A percentile compares a stretch with the other conserved stretches of the same genome.
These are phyloP conservation scores for Anoplophora glabripennis DNA, from an alignment of 1,140 invertebrate species.

Conservation along the genomic window DNA sequence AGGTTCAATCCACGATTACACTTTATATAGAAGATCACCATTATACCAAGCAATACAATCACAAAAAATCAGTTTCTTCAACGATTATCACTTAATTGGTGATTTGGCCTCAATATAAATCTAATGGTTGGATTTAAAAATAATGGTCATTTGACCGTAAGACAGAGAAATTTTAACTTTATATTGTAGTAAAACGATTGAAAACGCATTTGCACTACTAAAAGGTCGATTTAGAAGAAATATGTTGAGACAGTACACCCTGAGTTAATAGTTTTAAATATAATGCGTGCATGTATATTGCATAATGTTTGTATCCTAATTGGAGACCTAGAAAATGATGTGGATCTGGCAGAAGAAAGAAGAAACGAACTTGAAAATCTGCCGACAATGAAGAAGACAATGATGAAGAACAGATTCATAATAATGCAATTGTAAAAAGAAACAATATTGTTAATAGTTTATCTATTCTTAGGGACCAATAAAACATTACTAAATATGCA, in stretches of 20 bases:
- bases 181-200: not conserved
- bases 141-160: not conserved
- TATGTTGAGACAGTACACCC: too few species aligned
- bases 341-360: slow-evolving; percentile 1
- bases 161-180: not conserved
- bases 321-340: not conserved
- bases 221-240: too few species aligned
- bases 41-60: not conserved
- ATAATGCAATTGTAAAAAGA: too few species aligned
- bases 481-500: too few species aligned
- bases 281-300: not conserved
- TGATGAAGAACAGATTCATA: not conserved
- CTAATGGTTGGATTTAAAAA: slow-evolving; percentile 1
- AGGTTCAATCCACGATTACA: not conserved
- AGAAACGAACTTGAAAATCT: not conserved
- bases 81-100: not conserved
- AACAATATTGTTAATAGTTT: too few species aligned
- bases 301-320: not conserved
- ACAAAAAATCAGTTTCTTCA: not conserved
- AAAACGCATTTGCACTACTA: too few species aligned
- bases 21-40: slow-evolving; percentile 1
- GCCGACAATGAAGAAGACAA: not conserved
- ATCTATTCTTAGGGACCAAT: too few species aligned
- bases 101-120: slow-evolving; percentile 1
- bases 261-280: too few species aligned